These are phyloP conservation scores for Galerucella calmariensis DNA, from an alignment of 2,888 invertebrate genomes.

Conservation along the genomic window DNA sequence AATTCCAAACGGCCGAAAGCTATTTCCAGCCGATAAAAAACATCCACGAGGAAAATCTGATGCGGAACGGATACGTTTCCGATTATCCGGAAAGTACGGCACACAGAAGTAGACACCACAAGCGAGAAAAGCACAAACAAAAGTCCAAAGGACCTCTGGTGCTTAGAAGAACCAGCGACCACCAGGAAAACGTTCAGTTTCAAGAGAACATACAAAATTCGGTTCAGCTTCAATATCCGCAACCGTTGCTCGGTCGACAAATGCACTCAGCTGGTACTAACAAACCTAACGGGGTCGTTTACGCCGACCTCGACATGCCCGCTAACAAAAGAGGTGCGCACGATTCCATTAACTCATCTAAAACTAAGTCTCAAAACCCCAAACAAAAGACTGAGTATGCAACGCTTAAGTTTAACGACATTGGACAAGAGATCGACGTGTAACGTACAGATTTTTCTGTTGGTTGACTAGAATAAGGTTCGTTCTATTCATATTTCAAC, in stretches of 20 bases:
- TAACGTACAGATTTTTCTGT: conserved; percentile 64
- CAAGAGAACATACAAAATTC: conserved; percentile 61
- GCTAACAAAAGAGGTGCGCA: conserved; percentile 51
- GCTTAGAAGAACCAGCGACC: conserved; percentile 59
- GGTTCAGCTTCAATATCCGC: conserved; percentile 64
- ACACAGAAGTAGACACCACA: conserved; percentile 52
- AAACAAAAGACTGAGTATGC: conserved; percentile 72
- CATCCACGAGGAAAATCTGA: conserved; percentile 67
- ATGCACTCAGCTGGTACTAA: conserved; percentile 45
- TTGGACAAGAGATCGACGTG: conserved; percentile 76
- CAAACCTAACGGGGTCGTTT: conserved; percentile 64
- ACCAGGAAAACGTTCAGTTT: conserved; percentile 59
- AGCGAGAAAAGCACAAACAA: conserved; percentile 57
- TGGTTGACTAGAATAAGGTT: conserved; percentile 54
- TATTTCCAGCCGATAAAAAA: conserved; percentile 75
- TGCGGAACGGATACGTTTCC: conserved; percentile 63
- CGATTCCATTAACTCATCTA: conserved; percentile 46
- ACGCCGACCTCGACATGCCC: conserved; percentile 66
- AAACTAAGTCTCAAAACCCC: conserved; percentile 55
- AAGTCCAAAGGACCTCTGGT: conserved; percentile 62
- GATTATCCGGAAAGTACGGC: conserved; percentile 58
- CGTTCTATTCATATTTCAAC: conserved; percentile 35
- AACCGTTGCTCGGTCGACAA: conserved; percentile 58
- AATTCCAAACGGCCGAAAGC: conserved; percentile 67
- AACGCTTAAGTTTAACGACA: conserved; percentile 75